Evolutionary conservation across 2,888 invertebrate genomes (phyloP), one percentile per base, ranked within the genome.

Genomic region (Apamea monoglypha): DNA sequence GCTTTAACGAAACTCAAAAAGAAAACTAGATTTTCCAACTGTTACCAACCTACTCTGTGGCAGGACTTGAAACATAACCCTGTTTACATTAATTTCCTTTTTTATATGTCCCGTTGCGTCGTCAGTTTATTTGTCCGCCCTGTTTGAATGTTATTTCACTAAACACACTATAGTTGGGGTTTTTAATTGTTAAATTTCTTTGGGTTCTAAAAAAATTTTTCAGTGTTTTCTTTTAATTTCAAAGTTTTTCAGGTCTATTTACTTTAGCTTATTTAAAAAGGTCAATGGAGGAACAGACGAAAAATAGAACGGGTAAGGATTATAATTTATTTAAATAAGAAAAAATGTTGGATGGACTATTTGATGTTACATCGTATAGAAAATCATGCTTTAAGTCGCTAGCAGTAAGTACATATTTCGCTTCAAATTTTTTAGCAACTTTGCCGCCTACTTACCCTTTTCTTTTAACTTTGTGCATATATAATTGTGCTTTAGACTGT

Each of bases 41-140:
- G 73, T 50, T 67, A 8, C 1, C 1, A 16, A 25, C 12, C 10
- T 72, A 81, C 29, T 76, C 79, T 80, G 73, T 80, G 79, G 53
- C 2, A 50, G 59, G 25, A 81, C 47, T 81, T 77, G 32, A 71
- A 79, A 82, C 61, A 59, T 84, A 76, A 69, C 76, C 44, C 56
- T 86, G 81, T 84, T 84, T 81, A 76, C 82, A 76, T 82, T 71
- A 63, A 80, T 82, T 86, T 76, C 14, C 40, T 87, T 81, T 80
- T 80, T 82, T 76, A 67, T 74, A 21, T 77, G 73, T 81, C 68
- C 25, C 16, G 78, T 86, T 77, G 78, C 40, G n/a, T 61, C 44
- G 18, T 70, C 40, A 25, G 67, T 74, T 40, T 80, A 47, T 86
- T 81, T 81, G 75, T 80, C 50, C 16, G n/a, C 53, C 40, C 12